Percentiles rank a stretch among this genome's conserved stretches.
phyloP scores from a whole-genome alignment of 1,140 invertebrate species.

The Philopotamus ludificatus region DNA sequence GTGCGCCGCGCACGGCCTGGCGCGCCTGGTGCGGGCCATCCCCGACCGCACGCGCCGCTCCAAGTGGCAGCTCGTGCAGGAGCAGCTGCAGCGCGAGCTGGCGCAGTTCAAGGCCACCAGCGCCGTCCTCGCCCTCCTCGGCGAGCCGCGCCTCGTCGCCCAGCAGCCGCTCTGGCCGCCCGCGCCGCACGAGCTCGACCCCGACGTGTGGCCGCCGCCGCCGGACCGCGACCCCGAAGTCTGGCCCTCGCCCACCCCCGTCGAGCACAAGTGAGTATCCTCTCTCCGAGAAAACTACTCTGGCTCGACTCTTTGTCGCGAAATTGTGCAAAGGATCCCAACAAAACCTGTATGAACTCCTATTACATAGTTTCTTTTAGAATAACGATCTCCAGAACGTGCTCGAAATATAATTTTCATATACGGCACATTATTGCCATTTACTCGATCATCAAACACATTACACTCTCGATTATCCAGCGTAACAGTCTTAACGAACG shows the following conservation, averaged over 20 bases:
- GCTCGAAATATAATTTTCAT: not conserved
- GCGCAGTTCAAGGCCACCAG: too few species aligned
- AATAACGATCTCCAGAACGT: not conserved
- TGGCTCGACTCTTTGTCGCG: too few species aligned
- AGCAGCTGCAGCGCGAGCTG: not conserved
- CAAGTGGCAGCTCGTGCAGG: constrained; percentile 89
- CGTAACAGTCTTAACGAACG: too few species aligned
- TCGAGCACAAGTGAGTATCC: constrained; percentile 66
- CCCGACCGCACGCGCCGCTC: constrained; percentile 76
- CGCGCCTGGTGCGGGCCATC: constrained; percentile 77
- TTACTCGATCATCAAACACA: too few species aligned
- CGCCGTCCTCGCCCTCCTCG: not conserved
- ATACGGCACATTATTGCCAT: too few species aligned
- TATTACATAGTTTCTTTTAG: not conserved
- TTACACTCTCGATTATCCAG: too few species aligned
- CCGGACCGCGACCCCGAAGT: constrained; percentile 79
- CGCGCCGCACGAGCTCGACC: constrained; percentile 56
- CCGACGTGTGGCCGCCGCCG: constrained; percentile 72
- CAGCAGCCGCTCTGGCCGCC: constrained; percentile 52
- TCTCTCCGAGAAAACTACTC: not conserved
- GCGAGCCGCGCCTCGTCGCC: constrained; percentile 41
- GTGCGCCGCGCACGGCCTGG: constrained; percentile 88
- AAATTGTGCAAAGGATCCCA: not conserved
- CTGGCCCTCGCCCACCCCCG: constrained; percentile 86
- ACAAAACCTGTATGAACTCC: not conserved